Evolutionary conservation across 1,140 invertebrate species (phyloP).

Genomic region (Drosophila takahashii): DNA sequence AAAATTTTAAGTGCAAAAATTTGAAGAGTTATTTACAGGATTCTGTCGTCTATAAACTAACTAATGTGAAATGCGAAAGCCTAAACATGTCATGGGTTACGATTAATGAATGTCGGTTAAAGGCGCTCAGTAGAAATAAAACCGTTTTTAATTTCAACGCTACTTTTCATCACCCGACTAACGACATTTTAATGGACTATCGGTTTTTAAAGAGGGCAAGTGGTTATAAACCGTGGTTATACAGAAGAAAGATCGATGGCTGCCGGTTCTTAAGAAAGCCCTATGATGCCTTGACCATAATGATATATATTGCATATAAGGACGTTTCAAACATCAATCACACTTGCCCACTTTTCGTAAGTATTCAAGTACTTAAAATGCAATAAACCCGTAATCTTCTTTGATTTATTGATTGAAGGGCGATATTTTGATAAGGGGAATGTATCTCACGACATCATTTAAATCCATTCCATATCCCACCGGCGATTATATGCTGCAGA

Average conservation of each 20-base stretch:
- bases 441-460: conserved; percentile 1
- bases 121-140: conserved; percentile 15
- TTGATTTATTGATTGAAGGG: not conserved
- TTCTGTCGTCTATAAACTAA: conserved; percentile 4
- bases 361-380: not conserved
- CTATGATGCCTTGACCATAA: not conserved
- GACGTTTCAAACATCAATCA: conserved; percentile 19
- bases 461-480: not conserved
- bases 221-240: conserved; percentile 22
- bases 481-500: conserved; percentile 7
- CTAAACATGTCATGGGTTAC: conserved; percentile 17
- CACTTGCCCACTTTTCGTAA: conserved; percentile 12
- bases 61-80: conserved; percentile 10
- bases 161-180: conserved; percentile 1
- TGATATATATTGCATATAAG: conserved; percentile 4
- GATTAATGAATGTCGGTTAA: conserved; percentile 24
- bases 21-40: not conserved
- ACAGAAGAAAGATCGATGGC: not conserved
- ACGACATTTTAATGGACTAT: not conserved
- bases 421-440: conserved; percentile 6
- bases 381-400: not conserved
- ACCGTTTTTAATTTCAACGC: conserved; percentile 17
- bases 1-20: too few species aligned
- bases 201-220: conserved; percentile 1
- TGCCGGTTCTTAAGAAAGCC: conserved; percentile 14